phyloP scores from a whole-genome alignment of 2,888 invertebrate genomes.

The Chydorus sphaericus region DNA sequence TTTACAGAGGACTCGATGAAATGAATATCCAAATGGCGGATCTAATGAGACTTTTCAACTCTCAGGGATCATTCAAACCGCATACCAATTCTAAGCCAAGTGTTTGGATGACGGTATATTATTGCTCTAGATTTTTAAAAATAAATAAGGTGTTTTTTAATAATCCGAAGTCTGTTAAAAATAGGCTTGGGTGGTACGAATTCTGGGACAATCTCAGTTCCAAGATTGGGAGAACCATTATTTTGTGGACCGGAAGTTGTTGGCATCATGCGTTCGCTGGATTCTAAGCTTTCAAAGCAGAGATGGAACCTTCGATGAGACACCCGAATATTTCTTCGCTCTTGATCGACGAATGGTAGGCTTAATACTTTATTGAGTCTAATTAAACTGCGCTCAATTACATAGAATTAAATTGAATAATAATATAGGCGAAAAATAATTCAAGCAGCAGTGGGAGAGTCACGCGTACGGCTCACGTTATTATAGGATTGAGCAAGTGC shows the following conservation, averaged over 20 bases:
- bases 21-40: constrained; percentile 27
- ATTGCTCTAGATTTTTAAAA: neutral
- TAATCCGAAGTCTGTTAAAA: constrained; percentile 33
- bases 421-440: neutral
- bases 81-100: constrained; percentile 29
- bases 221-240: constrained; percentile 40
- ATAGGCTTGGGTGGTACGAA: constrained; percentile 36
- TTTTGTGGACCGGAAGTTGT: constrained; percentile 33
- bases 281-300: constrained; percentile 26
- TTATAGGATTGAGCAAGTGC: constrained; percentile 32
- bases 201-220: constrained; percentile 33
- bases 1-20: constrained; percentile 15
- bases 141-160: no score
- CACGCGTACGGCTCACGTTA: constrained; percentile 38
- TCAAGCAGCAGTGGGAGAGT: constrained; percentile 28
- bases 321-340: constrained; percentile 14
- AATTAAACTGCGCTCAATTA: neutral
- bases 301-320: constrained; percentile 25
- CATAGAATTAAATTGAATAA: neutral
- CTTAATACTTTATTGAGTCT: neutral
- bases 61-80: constrained; percentile 28
- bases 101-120: constrained; percentile 25
- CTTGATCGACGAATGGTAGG: neutral
- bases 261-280: constrained; percentile 27
- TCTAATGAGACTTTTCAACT: constrained; percentile 26